Base-by-base conservation (phyloP, 2,797 vertebrate genomes). In the Falco naumanni region DNA sequence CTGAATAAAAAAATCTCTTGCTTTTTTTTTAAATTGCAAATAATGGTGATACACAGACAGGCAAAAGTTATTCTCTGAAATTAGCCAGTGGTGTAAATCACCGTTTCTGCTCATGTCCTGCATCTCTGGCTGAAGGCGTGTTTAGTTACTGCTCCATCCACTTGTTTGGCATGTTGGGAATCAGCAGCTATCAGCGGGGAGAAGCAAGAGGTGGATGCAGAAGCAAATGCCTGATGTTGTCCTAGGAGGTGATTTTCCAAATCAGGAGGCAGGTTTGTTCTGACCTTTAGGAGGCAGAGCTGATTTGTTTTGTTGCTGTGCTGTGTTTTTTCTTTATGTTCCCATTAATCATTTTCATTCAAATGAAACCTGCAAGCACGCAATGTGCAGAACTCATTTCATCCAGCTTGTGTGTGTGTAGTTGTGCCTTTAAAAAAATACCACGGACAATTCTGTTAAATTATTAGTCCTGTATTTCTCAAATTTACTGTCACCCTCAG, bases 401-500 rank as follows among this genome's bases (percentile, higher is more conserved):
- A 78, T 83, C 60, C n/a, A 68, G 39, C 41, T 74, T 9, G 7
- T 22, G 17, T 57, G n/a, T 64, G 45, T 57, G 45, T 59, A 93
- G 72, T 92, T 81, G 79, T 81, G 90, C 60, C 83, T 96, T 94
- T 90, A 89, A 92, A 90, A 94, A 91, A 93, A 87, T 71, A 85
- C 92, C 4, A 10, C 92, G 95, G 74, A 69, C 69, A 76, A 74
- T 90, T 95, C 87, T 41, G 87, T 79, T 90, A 95, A 96, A 94
- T 90, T 94, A 96, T 95, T 96, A 94, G 94, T 81, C 94, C 92
- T 87, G 79, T 90, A 95, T 95, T 95, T 95, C 82, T 91, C 85
- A 86, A 87, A 95, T 96, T 95, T 96, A 93, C 86, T 94, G 79
- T 93, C 94, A 76, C 82, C 96, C 95, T 89, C 94, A 96, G 95